These are phyloP conservation scores for Brachyistius frenatus DNA, from an alignment of 2,113 vertebrate species.

Conservation along the genomic window DNA sequence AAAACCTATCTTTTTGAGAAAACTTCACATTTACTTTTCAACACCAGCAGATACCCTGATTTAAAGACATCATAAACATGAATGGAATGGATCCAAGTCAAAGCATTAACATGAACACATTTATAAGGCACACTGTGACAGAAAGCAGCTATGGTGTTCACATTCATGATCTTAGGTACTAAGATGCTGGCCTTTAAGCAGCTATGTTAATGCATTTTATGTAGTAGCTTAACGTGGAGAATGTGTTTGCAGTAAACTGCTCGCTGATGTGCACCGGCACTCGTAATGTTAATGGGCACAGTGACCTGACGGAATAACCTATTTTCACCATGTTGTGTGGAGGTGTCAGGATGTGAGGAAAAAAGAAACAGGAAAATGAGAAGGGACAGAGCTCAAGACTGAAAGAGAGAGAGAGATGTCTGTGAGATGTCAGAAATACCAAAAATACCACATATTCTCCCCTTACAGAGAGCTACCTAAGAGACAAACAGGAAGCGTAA, in stretches of 20 bases:
- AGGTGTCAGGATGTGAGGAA: constrained; percentile 8
- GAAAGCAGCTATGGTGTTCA: constrained; percentile 50
- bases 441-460: constrained; percentile 69
- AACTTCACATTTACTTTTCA: background rate
- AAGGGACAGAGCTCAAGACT: constrained; percentile 50
- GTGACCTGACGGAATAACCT: constrained; percentile 51
- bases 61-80: constrained; percentile 7
- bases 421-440: constrained; percentile 59
- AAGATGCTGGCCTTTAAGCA: constrained; percentile 12
- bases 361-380: background rate
- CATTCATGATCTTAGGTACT: constrained; percentile 32
- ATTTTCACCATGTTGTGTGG: constrained; percentile 55
- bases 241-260: constrained; percentile 43
- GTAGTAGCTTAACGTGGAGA: constrained; percentile 22
- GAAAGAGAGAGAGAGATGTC: constrained; percentile 56
- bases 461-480: constrained; percentile 3
- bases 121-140: constrained; percentile 35
- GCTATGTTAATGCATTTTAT: constrained; percentile 21
- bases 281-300: constrained; percentile 22
- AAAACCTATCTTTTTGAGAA: too few relatives aligned
- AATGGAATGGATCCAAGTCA: constrained; percentile 32
- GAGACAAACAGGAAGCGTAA: constrained; percentile 3
- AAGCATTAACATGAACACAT: constrained; percentile 55
- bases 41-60: constrained; percentile 53
- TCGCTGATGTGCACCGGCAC: constrained; percentile 17